Evolutionary conservation across 1,140 invertebrate genomes (phyloP).

Genomic region (Neodiprion fabricii): DNA sequence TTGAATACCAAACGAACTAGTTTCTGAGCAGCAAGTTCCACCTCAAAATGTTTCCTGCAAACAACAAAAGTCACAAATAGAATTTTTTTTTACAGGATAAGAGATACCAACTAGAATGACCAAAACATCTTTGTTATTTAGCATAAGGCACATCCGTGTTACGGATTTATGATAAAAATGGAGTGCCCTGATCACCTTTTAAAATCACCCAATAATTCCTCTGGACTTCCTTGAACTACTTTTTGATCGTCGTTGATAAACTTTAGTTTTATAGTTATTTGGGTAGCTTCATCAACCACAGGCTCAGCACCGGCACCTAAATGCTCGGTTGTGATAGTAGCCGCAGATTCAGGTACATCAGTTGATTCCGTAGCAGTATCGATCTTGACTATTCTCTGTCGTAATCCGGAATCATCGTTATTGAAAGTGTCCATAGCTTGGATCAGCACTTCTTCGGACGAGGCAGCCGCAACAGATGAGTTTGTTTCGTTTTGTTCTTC

Average conservation of each 20-base stretch:
- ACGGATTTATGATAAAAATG: background rate
- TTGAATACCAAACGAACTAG: conserved; percentile 86
- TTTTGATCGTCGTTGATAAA: conserved; percentile 88
- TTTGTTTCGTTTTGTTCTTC: conserved; percentile 28
- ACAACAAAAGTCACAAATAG: conserved; percentile 34
- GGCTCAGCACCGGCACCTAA: conserved; percentile 24
- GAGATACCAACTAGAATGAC: conserved; percentile 9
- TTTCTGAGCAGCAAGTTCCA: conserved; percentile 78
- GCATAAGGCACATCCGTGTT: background rate
- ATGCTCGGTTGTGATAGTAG: conserved; percentile 17
- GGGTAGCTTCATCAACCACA: conserved; percentile 42
- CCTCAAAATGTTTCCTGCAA: conserved; percentile 81
- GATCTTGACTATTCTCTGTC: conserved; percentile 33
- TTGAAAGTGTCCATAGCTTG: conserved; percentile 57
- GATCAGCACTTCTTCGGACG: conserved; percentile 50
- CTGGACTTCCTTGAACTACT: conserved; percentile 76
- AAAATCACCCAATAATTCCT: conserved; percentile 83
- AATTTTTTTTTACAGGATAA: conserved; percentile 14
- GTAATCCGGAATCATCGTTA: conserved; percentile 37
- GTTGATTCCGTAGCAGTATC: conserved; percentile 12
- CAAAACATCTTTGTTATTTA: background rate
- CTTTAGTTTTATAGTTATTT: conserved; percentile 80
- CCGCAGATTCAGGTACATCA: conserved; percentile 21
- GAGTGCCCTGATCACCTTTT: conserved; percentile 71
- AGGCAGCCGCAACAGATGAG: conserved; percentile 27